Evolutionary conservation across 2,888 invertebrate genomes (phyloP), one percentile per base, ranked within the genome.

Genomic region (Tachina grossa): DNA sequence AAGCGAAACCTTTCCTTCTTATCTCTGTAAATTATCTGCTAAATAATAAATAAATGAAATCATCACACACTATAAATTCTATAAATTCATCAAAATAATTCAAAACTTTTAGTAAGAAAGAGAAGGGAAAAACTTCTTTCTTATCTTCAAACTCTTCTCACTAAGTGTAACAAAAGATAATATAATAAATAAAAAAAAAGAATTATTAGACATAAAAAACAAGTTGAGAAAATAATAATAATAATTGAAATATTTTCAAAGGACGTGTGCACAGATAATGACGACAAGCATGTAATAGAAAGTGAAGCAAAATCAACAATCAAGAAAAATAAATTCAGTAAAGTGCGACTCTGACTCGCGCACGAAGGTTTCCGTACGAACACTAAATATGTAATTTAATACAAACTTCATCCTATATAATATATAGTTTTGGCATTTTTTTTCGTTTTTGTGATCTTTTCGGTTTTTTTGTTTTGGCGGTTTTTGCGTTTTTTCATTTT

Each of bases 171-270:
- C 16, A 59, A 57, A 69, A 51, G 78, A 51, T 43, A 53, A 66
- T 14, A 51, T 41, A 53, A 66, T 14, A 51, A 49, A 51, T 39
- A 43, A 55, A 11, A 47, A 49, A 77, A 49, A 57, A 31, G 31
- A 43, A 51, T 19, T 51, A 41, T 61, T 43, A 43, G 43, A 61
- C 13, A 16, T 16, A 47, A 47, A 55, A 53, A 39, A 31, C 16
- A 43, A 63, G n/a, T 16, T 45, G 43, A 49, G 39, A 39, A 53
- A 45, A 76, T 19, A 14, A 39, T 47, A 16, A 75, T 47, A 63
- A 75, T 79, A 79, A 75, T 55, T 75, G 69, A 84, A 75, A 79
- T 79, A 63, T 75, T 75, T 84, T 13, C 19, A 41, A 75, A 79
- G 57, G 75, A 68, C 78, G 68, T 59, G 31, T 59, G 63, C 69